Evolutionary conservation across 2,888 invertebrate genomes (phyloP), one percentile per base, ranked within the genome.

Genomic region (Baccha elongata): DNA sequence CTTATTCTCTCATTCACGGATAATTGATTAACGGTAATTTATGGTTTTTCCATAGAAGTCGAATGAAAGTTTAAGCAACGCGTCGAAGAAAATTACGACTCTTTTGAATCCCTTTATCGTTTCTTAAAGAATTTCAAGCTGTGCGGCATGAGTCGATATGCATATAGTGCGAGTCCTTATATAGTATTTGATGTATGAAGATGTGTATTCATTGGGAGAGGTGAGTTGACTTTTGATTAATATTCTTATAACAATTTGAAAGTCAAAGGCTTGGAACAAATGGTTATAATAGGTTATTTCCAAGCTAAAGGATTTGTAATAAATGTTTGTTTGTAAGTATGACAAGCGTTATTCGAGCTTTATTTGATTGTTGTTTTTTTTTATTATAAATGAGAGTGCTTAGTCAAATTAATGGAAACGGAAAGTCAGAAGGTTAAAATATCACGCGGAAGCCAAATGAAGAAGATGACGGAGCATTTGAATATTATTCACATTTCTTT

Each of bases 1-100:
- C 53, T 68, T 67, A 75, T 76, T 69, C 55, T 52, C 75, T 65
- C 29, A 64, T 75, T 81, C 81, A 76, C 65, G 81, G 81, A 72
- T 83, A 83, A 83, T 83, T 83, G 78, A 83, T 83, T 78, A 78
- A 68, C 83, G 67, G 78, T 73, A 83, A 83, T 76, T 71, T 72
- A 83, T 83, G 67, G 46, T 29, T 44, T 48, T 71, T 65, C 44
- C 52, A 67, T 68, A 42, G 60, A 62, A 72, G 68, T 72, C 72
- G 72, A 26, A 83, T 73, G 67, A 72, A 83, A 78, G 64, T 73
- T 83, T 42, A 68, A 78, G 67, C 48, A 62, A 13, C 21, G 67
- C 64, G 58, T 35, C 44, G 15, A 52, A 60, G 37, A 40, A 64
- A 76, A 65, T 71, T 42, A 62, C 42, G 37, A 10, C 62, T 23